Evolutionary conservation across 1,140 invertebrate genomes (phyloP).

Genomic region (Coelopa frigida): DNA sequence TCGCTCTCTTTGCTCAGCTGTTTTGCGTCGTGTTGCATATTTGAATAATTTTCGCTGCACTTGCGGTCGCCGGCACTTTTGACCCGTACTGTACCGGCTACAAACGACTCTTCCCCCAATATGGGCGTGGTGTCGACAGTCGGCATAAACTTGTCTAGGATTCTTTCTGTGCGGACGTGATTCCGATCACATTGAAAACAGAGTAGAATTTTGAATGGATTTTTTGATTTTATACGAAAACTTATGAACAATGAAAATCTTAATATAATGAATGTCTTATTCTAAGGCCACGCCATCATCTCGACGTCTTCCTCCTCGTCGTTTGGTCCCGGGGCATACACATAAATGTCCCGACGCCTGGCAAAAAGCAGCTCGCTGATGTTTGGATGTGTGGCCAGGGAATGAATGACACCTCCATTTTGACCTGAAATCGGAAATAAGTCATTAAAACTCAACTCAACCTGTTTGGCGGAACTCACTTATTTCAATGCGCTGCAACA

Average conservation of each 20-base stretch:
- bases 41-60: no score
- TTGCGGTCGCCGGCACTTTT: no score
- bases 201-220: no score
- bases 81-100: no score
- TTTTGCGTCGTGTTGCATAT: no score
- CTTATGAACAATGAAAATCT: constrained; percentile 8
- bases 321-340: constrained; percentile 47
- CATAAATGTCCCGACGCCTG: constrained; percentile 56
- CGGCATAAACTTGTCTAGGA: no score
- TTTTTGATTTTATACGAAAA: no score
- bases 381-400: constrained; percentile 64
- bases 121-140: no score
- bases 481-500: constrained; percentile 50
- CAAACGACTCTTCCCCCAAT: no score
- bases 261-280: constrained; percentile 8
- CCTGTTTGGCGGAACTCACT: constrained; percentile 23
- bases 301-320: constrained; percentile 20
- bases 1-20: no score
- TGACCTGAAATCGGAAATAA: constrained; percentile 40
- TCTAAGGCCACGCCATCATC: not conserved
- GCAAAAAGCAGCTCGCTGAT: constrained; percentile 60
- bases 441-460: not conserved
- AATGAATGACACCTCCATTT: constrained; percentile 53
- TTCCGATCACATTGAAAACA: no score
- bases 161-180: no score